Evolutionary conservation across 2,888 invertebrate species (phyloP).

Genomic region (Parnassius glacialis): DNA sequence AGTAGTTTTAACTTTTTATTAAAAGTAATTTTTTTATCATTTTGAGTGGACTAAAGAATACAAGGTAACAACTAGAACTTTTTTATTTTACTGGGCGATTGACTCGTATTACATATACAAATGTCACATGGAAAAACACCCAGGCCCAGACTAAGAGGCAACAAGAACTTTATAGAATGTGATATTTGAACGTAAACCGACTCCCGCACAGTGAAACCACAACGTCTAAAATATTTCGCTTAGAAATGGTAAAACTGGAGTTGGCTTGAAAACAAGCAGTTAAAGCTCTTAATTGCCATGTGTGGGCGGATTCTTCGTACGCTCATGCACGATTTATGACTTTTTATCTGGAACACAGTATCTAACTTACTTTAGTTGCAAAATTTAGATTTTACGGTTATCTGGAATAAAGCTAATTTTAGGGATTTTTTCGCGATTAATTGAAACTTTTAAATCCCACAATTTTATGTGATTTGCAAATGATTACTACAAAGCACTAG

Average conservation of each 20-base stretch:
- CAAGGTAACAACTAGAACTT: no score
- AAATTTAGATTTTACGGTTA: conserved; percentile 45
- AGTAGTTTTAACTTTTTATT: no score
- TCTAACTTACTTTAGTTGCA: conserved; percentile 17
- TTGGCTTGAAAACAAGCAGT: conserved; percentile 24
- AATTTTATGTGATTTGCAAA: no score
- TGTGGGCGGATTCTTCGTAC: conserved; percentile 22
- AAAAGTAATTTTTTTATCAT: no score
- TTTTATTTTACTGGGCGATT: no score
- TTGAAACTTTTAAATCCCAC: no score
- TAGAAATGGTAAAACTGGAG: conserved; percentile 16
- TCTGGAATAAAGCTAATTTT: conserved; percentile 56
- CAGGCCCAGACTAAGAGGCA: not conserved
- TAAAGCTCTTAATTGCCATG: conserved; percentile 20
- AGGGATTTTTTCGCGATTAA: no score
- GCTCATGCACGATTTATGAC: conserved; percentile 23
- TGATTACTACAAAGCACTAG: no score
- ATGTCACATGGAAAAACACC: no score
- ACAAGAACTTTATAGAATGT: not conserved
- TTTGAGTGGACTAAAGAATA: no score
- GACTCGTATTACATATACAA: no score
- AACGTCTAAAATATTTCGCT: conserved; percentile 10
- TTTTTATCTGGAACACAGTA: conserved; percentile 16
- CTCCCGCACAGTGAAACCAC: conserved; percentile 3
- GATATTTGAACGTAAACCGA: no score